These are phyloP conservation scores for Pachliopta kotzebuea DNA, from an alignment of 2,888 invertebrate genomes.

Conservation along the genomic window DNA sequence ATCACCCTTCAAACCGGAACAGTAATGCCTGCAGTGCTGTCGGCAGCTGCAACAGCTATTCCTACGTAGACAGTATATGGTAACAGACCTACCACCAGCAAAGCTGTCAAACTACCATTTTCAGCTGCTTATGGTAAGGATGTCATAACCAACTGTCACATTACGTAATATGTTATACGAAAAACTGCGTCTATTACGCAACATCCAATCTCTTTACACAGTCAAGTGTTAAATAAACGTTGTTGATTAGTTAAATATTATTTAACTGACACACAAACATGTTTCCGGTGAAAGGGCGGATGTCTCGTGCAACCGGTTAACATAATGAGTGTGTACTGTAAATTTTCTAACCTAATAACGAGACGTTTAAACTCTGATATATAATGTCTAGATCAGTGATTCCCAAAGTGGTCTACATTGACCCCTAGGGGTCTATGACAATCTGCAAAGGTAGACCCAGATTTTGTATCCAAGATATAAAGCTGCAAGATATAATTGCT, in stretches of 20 bases:
- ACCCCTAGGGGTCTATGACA: too few species aligned
- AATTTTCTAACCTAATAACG: background rate
- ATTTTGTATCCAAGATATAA: too few species aligned
- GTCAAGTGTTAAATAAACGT: conserved; percentile 13
- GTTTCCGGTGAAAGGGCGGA: conserved; percentile 28
- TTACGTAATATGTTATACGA: background rate
- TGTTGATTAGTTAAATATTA: conserved; percentile 8
- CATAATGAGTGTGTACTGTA: background rate
- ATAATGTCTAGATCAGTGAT: too few species aligned
- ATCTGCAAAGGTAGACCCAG: too few species aligned
- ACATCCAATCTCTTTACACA: conserved; percentile 3
- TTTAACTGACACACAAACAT: conserved; percentile 1
- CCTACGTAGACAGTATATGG: too few species aligned
- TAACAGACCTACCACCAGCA: too few species aligned
- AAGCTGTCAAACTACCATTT: too few species aligned
- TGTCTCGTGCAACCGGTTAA: background rate
- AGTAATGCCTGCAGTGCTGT: too few species aligned
- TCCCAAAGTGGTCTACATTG: too few species aligned
- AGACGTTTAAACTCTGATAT: background rate
- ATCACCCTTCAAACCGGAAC: too few species aligned
- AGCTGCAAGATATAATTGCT: too few species aligned
- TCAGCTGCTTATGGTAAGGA: background rate
- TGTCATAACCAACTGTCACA: background rate
- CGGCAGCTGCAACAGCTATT: too few species aligned
- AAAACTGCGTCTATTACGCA: conserved; percentile 6